phyloP scores from a whole-genome alignment of 2,888 invertebrate species.

The Melanargia galathea region DNA sequence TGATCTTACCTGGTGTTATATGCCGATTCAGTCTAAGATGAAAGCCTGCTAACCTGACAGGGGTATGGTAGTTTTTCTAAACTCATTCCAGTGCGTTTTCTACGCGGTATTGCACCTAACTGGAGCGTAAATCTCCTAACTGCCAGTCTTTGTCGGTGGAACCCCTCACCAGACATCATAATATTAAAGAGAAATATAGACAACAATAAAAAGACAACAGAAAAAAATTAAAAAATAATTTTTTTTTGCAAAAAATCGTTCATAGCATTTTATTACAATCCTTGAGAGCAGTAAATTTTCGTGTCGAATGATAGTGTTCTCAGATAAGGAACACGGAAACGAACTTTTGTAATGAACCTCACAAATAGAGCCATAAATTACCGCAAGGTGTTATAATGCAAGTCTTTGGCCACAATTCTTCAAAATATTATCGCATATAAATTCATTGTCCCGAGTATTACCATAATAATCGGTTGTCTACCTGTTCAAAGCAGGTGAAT shows the following conservation, averaged over 20 bases:
- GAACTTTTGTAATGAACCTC: constrained; percentile 72
- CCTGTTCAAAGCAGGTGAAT: constrained; percentile 76
- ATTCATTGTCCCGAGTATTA: constrained; percentile 70
- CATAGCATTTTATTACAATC: constrained; percentile 28
- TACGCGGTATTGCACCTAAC: no score
- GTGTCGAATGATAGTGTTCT: constrained; percentile 68
- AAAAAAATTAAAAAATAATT: no score
- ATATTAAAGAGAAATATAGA: not conserved
- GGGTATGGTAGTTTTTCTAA: no score
- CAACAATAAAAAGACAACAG: not conserved
- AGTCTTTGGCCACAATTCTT: constrained; percentile 73
- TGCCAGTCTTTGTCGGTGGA: no score
- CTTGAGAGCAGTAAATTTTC: constrained; percentile 61
- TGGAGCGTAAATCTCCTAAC: no score
- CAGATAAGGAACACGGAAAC: constrained; percentile 79
- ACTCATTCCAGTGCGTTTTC: no score
- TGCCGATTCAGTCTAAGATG: not conserved
- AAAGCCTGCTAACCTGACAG: not conserved
- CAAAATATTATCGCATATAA: constrained; percentile 70
- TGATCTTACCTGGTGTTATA: no score
- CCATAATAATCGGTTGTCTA: constrained; percentile 79
- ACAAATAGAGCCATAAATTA: constrained; percentile 77
- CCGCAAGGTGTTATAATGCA: constrained; percentile 73
- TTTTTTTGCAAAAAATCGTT: constrained; percentile 9
- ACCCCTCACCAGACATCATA: not conserved